phyloP scores from a whole-genome alignment of 2,113 vertebrate genomes.

The Delphinus delphis region DNA sequence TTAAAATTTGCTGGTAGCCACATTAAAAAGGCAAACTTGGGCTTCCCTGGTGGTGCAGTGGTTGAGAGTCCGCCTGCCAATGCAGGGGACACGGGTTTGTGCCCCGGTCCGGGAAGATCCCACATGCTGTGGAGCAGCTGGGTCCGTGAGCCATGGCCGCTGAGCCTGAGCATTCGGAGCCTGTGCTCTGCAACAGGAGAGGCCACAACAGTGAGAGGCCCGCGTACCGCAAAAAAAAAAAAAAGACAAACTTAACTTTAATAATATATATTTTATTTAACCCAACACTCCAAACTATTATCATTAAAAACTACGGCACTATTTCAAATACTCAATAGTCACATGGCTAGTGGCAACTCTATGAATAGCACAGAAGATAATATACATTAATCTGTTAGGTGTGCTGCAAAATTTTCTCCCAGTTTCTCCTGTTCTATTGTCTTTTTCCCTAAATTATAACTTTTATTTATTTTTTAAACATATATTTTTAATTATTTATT shows the following conservation, averaged over 20 bases:
- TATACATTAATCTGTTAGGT: not conserved
- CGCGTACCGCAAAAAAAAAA: no score
- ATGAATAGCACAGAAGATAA: not conserved
- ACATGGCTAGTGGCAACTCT: not conserved
- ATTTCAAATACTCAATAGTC: not conserved
- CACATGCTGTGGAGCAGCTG: no score
- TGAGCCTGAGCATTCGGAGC: no score
- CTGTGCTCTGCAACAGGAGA: no score
- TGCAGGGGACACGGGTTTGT: no score
- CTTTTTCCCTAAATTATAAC: not conserved
- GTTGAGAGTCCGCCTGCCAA: no score
- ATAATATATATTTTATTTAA: not conserved
- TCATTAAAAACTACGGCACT: not conserved
- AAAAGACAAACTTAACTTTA: not conserved
- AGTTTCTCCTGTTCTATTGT: not conserved
- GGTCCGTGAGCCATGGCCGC: no score
- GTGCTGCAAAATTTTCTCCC: not conserved
- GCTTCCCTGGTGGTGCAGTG: no score
- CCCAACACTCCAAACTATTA: not conserved
- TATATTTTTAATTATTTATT: no score
- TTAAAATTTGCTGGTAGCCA: not conserved
- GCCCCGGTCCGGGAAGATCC: no score
- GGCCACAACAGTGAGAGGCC: no score
- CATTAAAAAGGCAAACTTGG: not conserved
- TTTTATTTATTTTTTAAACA: not conserved